Evolutionary conservation across 2,797 vertebrate species (phyloP).

Genomic region (Peromyscus melanophrys): DNA sequence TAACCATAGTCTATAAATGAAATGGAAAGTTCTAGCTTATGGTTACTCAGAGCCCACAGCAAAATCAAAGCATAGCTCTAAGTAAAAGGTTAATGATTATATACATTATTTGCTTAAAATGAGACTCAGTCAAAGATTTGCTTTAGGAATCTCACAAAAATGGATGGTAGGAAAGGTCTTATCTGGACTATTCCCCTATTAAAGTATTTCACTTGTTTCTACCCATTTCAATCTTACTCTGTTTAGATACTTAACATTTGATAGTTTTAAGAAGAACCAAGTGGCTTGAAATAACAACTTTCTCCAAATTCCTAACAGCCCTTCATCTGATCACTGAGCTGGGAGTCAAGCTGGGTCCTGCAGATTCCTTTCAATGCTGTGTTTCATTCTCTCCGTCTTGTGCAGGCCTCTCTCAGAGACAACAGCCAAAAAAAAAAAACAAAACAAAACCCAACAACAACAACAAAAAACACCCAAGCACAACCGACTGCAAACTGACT

Average conservation of each 20-base stretch:
- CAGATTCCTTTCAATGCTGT: conserved; percentile 62
- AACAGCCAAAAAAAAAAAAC: conserved; percentile 75
- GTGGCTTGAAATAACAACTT: conserved; percentile 77
- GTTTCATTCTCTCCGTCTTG: conserved; percentile 76
- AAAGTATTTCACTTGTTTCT: conserved; percentile 81
- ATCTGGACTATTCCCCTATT: conserved; percentile 72
- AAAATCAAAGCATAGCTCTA: conserved; percentile 62
- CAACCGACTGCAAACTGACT: conserved; percentile 82
- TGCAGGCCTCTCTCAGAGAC: conserved; percentile 77
- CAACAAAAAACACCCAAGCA: conserved; percentile 58
- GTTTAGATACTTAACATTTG: conserved; percentile 75
- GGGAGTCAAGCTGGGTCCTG: conserved; percentile 69
- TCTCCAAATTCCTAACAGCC: conserved; percentile 71
- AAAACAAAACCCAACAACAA: too few relatives aligned
- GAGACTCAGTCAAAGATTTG: conserved; percentile 63
- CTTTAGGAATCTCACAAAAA: conserved; percentile 71
- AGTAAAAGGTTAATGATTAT: conserved; percentile 66
- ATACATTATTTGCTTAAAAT: conserved; percentile 56
- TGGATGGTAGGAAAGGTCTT: conserved; percentile 57
- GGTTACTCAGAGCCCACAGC: conserved; percentile 53
- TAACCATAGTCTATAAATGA: conserved; percentile 62
- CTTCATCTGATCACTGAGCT: conserved; percentile 79
- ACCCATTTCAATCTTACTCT: conserved; percentile 78
- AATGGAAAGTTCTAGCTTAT: conserved; percentile 41
- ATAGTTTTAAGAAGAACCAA: conserved; percentile 79